These are phyloP conservation scores for Hartigia nigra DNA, from an alignment of 2,888 invertebrate genomes.

Conservation along the genomic window DNA sequence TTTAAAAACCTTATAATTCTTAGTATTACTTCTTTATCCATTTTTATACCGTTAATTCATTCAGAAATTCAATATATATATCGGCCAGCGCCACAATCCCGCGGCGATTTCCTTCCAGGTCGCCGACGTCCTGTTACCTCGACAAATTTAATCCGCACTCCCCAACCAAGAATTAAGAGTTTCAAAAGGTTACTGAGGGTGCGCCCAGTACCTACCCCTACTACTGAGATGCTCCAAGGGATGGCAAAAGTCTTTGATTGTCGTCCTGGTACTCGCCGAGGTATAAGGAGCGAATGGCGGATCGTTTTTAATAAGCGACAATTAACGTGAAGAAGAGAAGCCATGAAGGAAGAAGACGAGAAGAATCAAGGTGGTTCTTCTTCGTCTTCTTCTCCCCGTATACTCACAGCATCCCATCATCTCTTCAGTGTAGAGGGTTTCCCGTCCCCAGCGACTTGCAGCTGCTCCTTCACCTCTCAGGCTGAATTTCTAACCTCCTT, in stretches of 20 bases:
- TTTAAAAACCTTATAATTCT: not conserved
- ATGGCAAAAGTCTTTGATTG: conserved; percentile 37
- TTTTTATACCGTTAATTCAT: not conserved
- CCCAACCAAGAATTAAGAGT: conserved; percentile 24
- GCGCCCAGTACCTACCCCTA: not conserved
- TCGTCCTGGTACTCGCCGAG: conserved; percentile 24
- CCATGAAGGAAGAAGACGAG: not conserved
- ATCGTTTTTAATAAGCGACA: conserved; percentile 62
- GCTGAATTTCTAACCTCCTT: not conserved
- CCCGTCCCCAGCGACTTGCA: not conserved
- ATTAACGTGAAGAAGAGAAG: conserved; percentile 44
- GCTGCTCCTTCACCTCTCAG: not conserved
- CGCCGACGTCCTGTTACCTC: conserved; percentile 1
- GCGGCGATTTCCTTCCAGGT: not conserved
- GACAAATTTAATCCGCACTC: conserved; percentile 2
- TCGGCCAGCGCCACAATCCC: not conserved
- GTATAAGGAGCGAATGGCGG: conserved; percentile 26
- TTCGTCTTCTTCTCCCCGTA: conserved; percentile 8
- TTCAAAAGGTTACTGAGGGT: conserved; percentile 39
- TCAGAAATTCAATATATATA: not conserved
- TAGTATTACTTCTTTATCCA: not conserved
- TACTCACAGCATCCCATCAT: conserved; percentile 9
- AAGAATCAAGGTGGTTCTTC: not conserved
- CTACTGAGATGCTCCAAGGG: not conserved
- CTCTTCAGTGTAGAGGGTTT: not conserved